These are phyloP conservation scores for Camponotus fellah DNA, from an alignment of 2,888 invertebrate species.

Conservation along the genomic window DNA sequence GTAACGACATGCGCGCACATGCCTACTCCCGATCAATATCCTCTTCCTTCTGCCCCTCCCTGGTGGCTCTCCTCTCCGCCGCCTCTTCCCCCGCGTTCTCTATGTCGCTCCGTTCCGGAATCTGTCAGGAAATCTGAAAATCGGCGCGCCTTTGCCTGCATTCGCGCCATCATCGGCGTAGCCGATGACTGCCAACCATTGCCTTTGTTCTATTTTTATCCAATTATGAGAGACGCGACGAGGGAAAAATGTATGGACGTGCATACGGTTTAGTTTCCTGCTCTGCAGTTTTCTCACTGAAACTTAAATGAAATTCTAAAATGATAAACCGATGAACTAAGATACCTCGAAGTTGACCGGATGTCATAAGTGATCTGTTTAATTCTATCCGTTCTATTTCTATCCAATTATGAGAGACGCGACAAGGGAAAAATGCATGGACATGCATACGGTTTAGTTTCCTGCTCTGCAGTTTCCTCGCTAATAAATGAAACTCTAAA, in stretches of 20 bases:
- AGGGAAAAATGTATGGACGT: neutral
- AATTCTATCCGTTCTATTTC: no score
- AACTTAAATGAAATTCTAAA: conserved; percentile 6
- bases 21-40: conserved; percentile 73
- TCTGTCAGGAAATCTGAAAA: conserved; percentile 15
- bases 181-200: neutral
- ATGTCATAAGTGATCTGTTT: no score
- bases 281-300: neutral
- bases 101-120: neutral
- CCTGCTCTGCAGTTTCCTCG: no score
- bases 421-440: no score
- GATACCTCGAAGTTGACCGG: neutral
- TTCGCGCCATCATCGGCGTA: neutral
- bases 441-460: no score
- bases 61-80: conserved; percentile 66
- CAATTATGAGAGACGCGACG: neutral
- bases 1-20: conserved; percentile 68
- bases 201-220: neutral
- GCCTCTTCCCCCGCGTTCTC: conserved; percentile 50
- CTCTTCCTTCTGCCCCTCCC: conserved; percentile 74
- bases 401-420: no score
- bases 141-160: neutral
- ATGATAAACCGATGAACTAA: neutral
- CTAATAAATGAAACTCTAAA: no score
- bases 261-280: neutral